Base-by-base conservation (phyloP, 2,888 invertebrate species). In the Agelastica alni region DNA sequence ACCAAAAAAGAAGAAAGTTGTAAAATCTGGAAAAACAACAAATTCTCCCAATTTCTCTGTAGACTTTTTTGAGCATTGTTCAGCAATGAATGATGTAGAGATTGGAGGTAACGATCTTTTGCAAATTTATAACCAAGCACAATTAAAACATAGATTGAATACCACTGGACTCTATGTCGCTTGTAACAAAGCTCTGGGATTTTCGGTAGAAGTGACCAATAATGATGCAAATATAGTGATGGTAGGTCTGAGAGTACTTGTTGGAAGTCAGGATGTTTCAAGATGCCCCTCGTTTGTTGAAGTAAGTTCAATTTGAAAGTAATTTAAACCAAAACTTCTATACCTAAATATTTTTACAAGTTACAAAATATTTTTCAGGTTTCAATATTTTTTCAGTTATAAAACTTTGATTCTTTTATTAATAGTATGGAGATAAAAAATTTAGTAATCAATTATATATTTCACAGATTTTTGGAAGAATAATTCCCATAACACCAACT, bases 1-100 rank as follows among this genome's bases (percentile, higher is more conserved):
- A 66, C 78, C 81, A 5, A 72, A 78, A 17, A 87, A 86, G 73
- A 87, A 86, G 74, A 82, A 83, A 60, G 71, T 79, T 0, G 75
- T 80, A 3, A 83, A 85, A 65, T 72, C 80, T 7, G 72, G 80
- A 9, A 84, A 84, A 26, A 85, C 87, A 66, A 80, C 83, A 1
- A 86, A 86, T 22, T 80, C 84, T 1, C 85, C 91, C 0, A 83
- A 86, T 30, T 96, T 59, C 52, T 94, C 96, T 0, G 89, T 96
- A 28, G 98, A 98, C 74, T 97, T 96, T 82, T 98, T 98, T 76
- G 97, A 98, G 75, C 92, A 95, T 72, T 96, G 96, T 74, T 89
- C 90, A 48, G 84, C 87, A 6, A 87, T 96, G 85, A 90, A 89
- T 61, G 96, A 97, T 68, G 87, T 96, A 0, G 97, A 97, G 75